Conservation (phyloP, 2,888 invertebrate species). For the Sceliomorpha sp. region DNA sequence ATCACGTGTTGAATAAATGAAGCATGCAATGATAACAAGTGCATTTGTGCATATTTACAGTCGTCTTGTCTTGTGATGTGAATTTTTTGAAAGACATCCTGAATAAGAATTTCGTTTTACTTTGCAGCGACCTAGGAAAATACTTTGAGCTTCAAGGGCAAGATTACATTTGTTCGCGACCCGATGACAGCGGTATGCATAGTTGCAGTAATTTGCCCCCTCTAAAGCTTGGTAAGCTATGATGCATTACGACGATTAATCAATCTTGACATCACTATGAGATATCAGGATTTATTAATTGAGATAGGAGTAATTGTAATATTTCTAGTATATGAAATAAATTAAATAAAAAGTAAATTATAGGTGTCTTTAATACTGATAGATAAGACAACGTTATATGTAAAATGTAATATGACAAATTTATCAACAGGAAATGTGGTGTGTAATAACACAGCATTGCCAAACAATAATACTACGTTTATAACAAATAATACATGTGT, state of each 20-base stretch:
- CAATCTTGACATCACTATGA: too few species aligned
- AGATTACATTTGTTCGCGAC: constrained; percentile 98
- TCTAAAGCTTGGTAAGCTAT: constrained; percentile 75
- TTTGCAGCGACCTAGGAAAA: constrained; percentile 85
- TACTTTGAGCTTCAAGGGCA: constrained; percentile 94
- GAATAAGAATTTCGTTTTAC: constrained; percentile 50
- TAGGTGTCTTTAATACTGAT: too few species aligned
- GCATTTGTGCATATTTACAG: constrained; percentile 67
- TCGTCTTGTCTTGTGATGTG: constrained; percentile 59
- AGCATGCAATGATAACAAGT: constrained; percentile 68
- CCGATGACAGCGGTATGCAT: constrained; percentile 97
- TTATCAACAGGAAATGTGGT: constrained; percentile 84
- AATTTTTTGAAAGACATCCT: neutral
- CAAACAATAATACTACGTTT: constrained; percentile 84
- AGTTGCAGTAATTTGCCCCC: constrained; percentile 91
- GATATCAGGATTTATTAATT: neutral
- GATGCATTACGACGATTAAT: constrained; percentile 1
- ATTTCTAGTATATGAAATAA: neutral
- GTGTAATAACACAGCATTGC: constrained; percentile 88
- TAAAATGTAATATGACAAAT: neutral
- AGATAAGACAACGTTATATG: too few species aligned
- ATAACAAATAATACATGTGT: constrained; percentile 89
- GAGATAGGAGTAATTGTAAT: neutral
- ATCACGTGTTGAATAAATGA: constrained; percentile 57
- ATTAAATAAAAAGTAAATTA: too few species aligned